phyloP scores from a whole-genome alignment of 1,140 invertebrate genomes.

The Telenomus remus region DNA sequence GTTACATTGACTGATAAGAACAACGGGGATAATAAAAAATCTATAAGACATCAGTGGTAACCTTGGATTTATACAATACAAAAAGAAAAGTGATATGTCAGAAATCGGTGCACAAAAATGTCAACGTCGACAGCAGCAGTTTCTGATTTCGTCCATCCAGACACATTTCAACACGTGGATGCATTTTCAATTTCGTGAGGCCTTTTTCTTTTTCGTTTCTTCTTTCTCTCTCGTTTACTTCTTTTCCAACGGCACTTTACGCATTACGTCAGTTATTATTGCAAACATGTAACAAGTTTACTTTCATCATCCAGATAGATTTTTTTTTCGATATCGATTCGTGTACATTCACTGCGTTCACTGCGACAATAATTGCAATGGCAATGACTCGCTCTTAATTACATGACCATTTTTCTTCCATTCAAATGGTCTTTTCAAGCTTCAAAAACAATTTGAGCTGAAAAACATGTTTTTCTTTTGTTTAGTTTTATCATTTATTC shows the following conservation, averaged over 20 bases:
- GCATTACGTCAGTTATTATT: conserved; percentile 9
- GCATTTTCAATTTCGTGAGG: no score
- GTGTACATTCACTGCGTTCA: conserved; percentile 33
- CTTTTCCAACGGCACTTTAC: no score
- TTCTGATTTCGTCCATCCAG: not conserved
- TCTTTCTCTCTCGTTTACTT: no score
- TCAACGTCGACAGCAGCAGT: not conserved
- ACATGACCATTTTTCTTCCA: conserved; percentile 15
- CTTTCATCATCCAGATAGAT: conserved; percentile 39
- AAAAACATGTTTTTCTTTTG: no score
- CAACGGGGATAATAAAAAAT: conserved; percentile 11
- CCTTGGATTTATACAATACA: conserved; percentile 17
- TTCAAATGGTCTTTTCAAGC: conserved; percentile 7
- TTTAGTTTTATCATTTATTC: not conserved
- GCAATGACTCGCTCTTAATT: conserved; percentile 7
- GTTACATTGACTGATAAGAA: conserved; percentile 10
- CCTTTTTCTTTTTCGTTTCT: no score
- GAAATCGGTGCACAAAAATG: not conserved
- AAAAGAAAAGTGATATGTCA: conserved; percentile 12
- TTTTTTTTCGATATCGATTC: conserved; percentile 53
- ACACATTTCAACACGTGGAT: not conserved
- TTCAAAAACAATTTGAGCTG: no score
- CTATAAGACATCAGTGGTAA: conserved; percentile 11
- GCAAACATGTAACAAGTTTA: conserved; percentile 34
- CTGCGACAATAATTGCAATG: conserved; percentile 32